These are phyloP conservation scores for Gymnoscelis rufifasciata DNA, from an alignment of 2,888 invertebrate species.

Conservation along the genomic window DNA sequence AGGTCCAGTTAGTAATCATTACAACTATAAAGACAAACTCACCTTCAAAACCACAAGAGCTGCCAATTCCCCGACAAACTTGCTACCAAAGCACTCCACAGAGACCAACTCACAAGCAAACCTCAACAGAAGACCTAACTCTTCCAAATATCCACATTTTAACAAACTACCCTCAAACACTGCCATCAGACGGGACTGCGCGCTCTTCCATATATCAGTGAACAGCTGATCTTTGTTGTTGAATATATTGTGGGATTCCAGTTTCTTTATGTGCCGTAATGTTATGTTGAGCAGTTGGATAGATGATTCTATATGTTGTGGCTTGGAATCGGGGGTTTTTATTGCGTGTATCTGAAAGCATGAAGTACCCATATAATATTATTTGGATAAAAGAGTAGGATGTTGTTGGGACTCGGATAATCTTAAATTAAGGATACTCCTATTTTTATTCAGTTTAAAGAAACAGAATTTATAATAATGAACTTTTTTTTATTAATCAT, in stretches of 20 bases:
- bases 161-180: constrained; percentile 32
- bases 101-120: constrained; percentile 58
- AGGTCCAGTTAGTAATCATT: no score
- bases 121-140: constrained; percentile 49
- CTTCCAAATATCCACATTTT: constrained; percentile 43
- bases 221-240: constrained; percentile 54
- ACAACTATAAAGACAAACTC: constrained; percentile 13
- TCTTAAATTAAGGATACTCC: no score
- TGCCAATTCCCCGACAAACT: constrained; percentile 51
- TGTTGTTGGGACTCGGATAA: no score
- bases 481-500: no score
- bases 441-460: no score
- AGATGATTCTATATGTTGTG: constrained; percentile 53
- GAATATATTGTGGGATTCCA: constrained; percentile 57
- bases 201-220: constrained; percentile 52
- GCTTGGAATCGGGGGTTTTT: constrained; percentile 45
- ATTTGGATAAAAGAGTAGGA: no score
- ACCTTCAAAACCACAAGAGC: constrained; percentile 55
- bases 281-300: constrained; percentile 54
- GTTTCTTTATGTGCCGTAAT: constrained; percentile 58
- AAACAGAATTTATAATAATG: no score
- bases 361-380: neutral
- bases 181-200: constrained; percentile 44
- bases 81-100: constrained; percentile 49
- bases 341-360: constrained; percentile 54